Base-by-base conservation (phyloP, 1,140 invertebrate species). In the Sarcophaga peregrina region DNA sequence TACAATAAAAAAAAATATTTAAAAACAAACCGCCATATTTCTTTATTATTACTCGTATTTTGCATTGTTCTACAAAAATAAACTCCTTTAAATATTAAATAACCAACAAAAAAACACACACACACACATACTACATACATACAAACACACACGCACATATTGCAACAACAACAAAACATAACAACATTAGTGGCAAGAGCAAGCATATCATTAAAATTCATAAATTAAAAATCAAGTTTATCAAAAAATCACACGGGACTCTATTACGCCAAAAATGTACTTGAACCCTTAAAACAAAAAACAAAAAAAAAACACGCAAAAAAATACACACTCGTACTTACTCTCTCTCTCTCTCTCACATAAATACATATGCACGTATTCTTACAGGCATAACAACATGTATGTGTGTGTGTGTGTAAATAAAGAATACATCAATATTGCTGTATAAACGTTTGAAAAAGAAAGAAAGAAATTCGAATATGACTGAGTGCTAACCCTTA, bases 211-310 rank as follows among this genome's bases (percentile, higher is more conserved):
- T 78, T 78, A 78, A 78, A 78, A 78, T 78, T 78, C 75, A 78
- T 78, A 78, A 78, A 78, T 78, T 78, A 78, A 78, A 78, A 78
- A 78, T 78, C 75, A 78, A 78, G 75, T 78, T 78, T 78, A 78
- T 78, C 75, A 78, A 78, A 78, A 78, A 78, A 78, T 78, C 75
- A 78, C 75, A 78, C 75, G 75, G 75, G 75, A 78, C 75, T 78
- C 50, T 50, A 78, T 78, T 78, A 78, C 75, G 75, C 75, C 48
- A 47, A 76, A 76, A 11, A 78, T 50, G 48, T 15, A 78, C 47
- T 48, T 52, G 50, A 52, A 48, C n/a, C n/a, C 73, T 46, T 50
- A 25, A 37, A 37, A 37, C 25, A 37, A 37, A 1, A 37, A 37
- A 37, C 25, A 37, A 37, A 37, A n/a, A n/a, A n/a, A n/a, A n/a